phyloP scores from a whole-genome alignment of 2,797 vertebrate genomes.

The Gastrophryne carolinensis region DNA sequence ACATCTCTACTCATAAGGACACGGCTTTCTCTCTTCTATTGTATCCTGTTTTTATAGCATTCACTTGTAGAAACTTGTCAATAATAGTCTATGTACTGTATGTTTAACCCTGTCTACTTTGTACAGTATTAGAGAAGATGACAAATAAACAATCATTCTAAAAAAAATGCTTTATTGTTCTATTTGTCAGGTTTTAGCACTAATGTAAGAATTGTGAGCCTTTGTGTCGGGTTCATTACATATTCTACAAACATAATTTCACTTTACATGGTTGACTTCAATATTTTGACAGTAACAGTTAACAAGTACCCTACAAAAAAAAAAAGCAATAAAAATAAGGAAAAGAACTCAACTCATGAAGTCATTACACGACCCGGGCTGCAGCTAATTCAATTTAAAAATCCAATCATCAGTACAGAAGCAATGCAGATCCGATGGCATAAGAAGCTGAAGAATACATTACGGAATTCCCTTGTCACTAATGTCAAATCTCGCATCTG shows the following conservation, averaged over 20 bases:
- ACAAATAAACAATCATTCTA: no score
- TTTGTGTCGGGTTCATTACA: neutral
- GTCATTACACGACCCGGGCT: neutral
- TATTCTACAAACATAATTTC: neutral
- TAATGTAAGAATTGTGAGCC: no score
- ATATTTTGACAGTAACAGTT: slow-evolving; percentile 1
- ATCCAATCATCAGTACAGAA: slow-evolving; percentile 24
- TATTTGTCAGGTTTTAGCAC: no score
- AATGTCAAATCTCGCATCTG: slow-evolving; percentile 35
- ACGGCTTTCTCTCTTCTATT: no score
- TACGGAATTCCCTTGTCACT: slow-evolving; percentile 14
- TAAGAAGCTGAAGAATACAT: slow-evolving; percentile 27
- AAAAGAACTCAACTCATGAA: neutral
- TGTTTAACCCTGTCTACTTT: no score
- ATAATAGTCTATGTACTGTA: no score
- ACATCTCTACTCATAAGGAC: no score
- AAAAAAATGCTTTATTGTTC: no score
- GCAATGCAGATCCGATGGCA: slow-evolving; percentile 43
- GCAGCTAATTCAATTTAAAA: slow-evolving; percentile 36
- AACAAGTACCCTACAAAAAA: no score
- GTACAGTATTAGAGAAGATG: no score
- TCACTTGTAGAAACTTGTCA: no score
- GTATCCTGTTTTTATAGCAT: no score
- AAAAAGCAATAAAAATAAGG: neutral
- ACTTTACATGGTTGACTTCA: neutral